Conservation (phyloP, 2,113 vertebrate genomes). For the Cinclus cinclus region DNA sequence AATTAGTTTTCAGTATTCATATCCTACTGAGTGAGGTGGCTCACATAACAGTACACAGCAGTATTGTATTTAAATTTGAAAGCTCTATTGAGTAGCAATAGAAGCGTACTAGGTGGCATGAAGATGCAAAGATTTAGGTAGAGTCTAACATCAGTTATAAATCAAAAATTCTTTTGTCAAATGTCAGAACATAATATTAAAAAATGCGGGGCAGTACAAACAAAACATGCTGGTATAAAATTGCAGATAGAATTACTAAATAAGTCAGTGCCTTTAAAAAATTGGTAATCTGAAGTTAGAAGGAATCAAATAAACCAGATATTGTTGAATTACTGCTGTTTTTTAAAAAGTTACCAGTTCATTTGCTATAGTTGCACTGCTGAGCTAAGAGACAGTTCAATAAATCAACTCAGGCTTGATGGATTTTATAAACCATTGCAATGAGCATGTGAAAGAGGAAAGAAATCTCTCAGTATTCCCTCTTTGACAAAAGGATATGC, state of each 20-base stretch:
- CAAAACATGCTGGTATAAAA: background rate
- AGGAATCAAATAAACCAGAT: slow-evolving; percentile 74
- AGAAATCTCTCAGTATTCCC: slow-evolving; percentile 93
- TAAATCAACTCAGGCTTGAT: slow-evolving; percentile 99
- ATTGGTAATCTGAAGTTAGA: slow-evolving; percentile 59
- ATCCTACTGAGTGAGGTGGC: background rate
- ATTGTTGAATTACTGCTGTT: slow-evolving; percentile 81
- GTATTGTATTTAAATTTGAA: background rate
- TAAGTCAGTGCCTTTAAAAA: slow-evolving; percentile 35
- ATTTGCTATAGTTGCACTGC: slow-evolving; percentile 99
- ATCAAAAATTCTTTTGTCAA: background rate
- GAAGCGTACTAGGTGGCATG: background rate
- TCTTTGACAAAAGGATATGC: slow-evolving; percentile 98
- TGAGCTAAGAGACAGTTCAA: slow-evolving; percentile 99
- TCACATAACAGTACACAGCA: background rate
- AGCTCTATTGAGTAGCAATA: background rate
- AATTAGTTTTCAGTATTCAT: background rate
- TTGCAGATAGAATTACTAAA: background rate
- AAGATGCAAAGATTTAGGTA: background rate
- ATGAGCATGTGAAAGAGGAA: slow-evolving; percentile 87
- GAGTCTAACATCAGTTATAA: background rate
- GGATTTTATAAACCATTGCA: slow-evolving; percentile 96
- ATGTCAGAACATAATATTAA: background rate
- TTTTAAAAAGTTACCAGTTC: slow-evolving; percentile 92
- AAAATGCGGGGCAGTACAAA: background rate